These are phyloP conservation scores for Agonopterix arenella DNA, from an alignment of 2,888 invertebrate species.

Conservation along the genomic window DNA sequence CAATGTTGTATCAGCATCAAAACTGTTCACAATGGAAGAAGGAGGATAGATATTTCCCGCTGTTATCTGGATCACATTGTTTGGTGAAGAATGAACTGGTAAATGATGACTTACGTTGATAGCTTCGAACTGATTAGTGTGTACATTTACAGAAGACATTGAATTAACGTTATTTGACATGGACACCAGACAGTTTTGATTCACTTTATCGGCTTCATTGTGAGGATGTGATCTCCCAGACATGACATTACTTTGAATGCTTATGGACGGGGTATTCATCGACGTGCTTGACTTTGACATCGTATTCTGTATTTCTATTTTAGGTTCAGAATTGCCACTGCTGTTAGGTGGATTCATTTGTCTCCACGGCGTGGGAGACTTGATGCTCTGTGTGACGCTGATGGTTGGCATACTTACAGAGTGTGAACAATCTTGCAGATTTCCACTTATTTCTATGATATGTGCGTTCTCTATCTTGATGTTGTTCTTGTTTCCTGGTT, in stretches of 20 bases:
- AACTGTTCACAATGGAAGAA: slow-evolving; percentile 55
- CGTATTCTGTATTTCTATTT: slow-evolving; percentile 56
- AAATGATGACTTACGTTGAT: slow-evolving; percentile 59
- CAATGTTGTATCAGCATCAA: slow-evolving; percentile 65
- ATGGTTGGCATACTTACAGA: slow-evolving; percentile 57
- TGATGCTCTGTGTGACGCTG: slow-evolving; percentile 64
- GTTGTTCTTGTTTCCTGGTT: slow-evolving; percentile 51
- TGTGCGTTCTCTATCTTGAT: slow-evolving; percentile 65
- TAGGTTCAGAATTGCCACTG: slow-evolving; percentile 39
- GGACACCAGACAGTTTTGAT: slow-evolving; percentile 55
- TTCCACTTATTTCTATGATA: slow-evolving; percentile 68
- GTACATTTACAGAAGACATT: slow-evolving; percentile 45
- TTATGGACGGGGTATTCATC: slow-evolving; percentile 40
- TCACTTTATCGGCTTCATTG: slow-evolving; percentile 51
- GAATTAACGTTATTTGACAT: slow-evolving; percentile 42
- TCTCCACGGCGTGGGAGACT: slow-evolving; percentile 69
- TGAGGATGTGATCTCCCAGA: slow-evolving; percentile 43
- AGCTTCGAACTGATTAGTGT: slow-evolving; percentile 61
- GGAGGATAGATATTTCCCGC: slow-evolving; percentile 67
- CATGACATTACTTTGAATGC: slow-evolving; percentile 42
- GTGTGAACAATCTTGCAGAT: slow-evolving; percentile 55
- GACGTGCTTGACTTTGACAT: slow-evolving; percentile 44
- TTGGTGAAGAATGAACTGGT: slow-evolving; percentile 50
- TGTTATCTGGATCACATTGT: slow-evolving; percentile 67
- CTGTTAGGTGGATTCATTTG: slow-evolving; percentile 43